Percentiles rank a stretch among this genome's conserved stretches.
These are phyloP conservation scores for Holothuria glaberrima DNA, from an alignment of 35 echinoderm and acorn worm genomes.

Conservation along the genomic window DNA sequence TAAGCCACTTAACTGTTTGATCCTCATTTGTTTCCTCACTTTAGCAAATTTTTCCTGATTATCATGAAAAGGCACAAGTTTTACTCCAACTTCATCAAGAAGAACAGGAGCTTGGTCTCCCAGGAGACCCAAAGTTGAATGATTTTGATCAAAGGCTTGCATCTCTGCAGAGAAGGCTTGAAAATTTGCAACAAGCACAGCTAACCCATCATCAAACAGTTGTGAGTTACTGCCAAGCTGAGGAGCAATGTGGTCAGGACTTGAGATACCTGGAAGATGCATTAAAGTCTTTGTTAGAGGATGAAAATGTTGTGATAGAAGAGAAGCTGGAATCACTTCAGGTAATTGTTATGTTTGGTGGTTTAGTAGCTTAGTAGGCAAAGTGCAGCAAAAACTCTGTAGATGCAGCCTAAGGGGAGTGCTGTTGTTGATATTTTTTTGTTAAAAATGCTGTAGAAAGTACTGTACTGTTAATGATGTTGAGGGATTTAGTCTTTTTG, in stretches of 20 bases:
- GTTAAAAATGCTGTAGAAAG: no score
- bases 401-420: not conserved
- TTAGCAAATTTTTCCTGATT: conserved; percentile 10
- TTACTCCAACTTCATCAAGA: conserved; percentile 3
- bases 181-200: not conserved
- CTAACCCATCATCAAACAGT: not conserved
- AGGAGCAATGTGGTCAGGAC: not conserved
- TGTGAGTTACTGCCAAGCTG: not conserved
- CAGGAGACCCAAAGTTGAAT: not conserved
- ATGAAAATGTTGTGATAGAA: not conserved
- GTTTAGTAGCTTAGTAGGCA: not conserved
- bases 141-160: not conserved
- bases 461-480: no score
- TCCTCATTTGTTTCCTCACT: no score
- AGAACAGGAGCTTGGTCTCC: conserved; percentile 5
- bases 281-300: not conserved
- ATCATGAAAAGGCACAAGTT: not conserved
- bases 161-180: conserved; percentile 1
- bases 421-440: no score
- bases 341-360: not conserved
- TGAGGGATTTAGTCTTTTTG: no score
- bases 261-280: not conserved
- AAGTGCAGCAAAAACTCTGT: not conserved
- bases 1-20: no score
- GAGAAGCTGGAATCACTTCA: not conserved